Conservation (phyloP, 2,888 invertebrate genomes). For the Metopia argyrocephala region DNA sequence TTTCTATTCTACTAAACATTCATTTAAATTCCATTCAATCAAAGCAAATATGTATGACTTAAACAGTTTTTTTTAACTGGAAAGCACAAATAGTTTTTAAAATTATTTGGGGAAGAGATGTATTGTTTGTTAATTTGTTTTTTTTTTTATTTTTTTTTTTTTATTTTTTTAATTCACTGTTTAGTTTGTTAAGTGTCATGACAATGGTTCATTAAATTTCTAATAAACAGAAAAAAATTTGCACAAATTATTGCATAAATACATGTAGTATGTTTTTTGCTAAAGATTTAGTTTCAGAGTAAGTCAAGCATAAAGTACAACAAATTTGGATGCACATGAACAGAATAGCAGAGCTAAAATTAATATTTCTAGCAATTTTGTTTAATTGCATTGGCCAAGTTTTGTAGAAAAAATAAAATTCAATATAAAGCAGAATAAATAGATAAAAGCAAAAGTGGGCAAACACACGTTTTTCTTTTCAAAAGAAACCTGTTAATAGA, state of each 20-base stretch:
- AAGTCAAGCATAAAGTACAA: slow-evolving; percentile 47
- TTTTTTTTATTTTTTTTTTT: background rate
- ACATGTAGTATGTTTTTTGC: slow-evolving; percentile 16
- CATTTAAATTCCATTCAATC: no score
- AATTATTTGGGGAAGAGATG: no score
- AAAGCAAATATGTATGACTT: no score
- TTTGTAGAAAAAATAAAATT: no score
- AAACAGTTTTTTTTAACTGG: no score
- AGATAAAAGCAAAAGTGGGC: background rate
- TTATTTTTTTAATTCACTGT: background rate
- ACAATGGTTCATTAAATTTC: slow-evolving; percentile 64
- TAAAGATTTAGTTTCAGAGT: slow-evolving; percentile 21
- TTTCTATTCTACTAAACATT: no score
- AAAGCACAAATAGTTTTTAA: no score
- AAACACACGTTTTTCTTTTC: background rate
- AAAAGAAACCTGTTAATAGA: no score
- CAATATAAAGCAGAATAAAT: no score
- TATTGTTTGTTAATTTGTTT: background rate
- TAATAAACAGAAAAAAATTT: slow-evolving; percentile 20
- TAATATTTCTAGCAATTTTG: no score
- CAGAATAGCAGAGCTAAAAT: background rate
- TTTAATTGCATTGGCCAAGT: no score
- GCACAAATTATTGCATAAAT: slow-evolving; percentile 33
- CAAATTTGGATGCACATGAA: slow-evolving; percentile 18
- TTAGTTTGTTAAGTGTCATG: slow-evolving; percentile 32